A percentile compares a stretch with the other conserved stretches of the same genome.
These are phyloP conservation scores for Ia io DNA, from an alignment of 2,113 vertebrate genomes.

Conservation along the genomic window DNA sequence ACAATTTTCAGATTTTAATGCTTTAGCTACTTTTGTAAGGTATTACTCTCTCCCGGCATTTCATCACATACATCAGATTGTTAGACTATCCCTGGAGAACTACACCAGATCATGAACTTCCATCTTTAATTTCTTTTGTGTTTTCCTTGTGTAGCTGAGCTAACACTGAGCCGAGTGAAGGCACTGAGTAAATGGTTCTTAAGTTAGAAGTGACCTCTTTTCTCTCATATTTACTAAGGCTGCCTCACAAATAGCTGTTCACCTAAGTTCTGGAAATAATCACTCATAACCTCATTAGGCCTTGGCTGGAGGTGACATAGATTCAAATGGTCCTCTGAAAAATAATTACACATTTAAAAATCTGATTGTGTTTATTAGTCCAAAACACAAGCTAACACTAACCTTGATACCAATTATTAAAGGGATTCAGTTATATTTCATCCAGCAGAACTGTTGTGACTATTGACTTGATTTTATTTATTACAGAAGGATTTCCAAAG, in stretches of 20 bases:
- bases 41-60: background rate
- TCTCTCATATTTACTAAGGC: background rate
- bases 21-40: background rate
- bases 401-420: background rate
- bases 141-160: background rate
- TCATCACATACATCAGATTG: background rate
- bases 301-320: background rate
- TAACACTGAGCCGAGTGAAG: background rate
- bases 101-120: background rate
- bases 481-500: background rate
- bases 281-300: background rate
- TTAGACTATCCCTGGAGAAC: background rate
- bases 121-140: background rate
- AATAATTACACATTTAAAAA: background rate
- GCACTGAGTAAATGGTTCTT: background rate
- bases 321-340: background rate
- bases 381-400: background rate
- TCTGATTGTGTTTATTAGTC: background rate
- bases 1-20: background rate
- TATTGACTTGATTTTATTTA: background rate
- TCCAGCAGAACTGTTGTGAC: background rate
- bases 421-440: background rate
- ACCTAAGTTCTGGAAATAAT: background rate
- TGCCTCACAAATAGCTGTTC: background rate
- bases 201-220: background rate